A percentile compares a stretch with the other conserved stretches of the same genome.
These are phyloP conservation scores for Butorides virescens DNA, from an alignment of 2,113 vertebrate species.

Conservation along the genomic window DNA sequence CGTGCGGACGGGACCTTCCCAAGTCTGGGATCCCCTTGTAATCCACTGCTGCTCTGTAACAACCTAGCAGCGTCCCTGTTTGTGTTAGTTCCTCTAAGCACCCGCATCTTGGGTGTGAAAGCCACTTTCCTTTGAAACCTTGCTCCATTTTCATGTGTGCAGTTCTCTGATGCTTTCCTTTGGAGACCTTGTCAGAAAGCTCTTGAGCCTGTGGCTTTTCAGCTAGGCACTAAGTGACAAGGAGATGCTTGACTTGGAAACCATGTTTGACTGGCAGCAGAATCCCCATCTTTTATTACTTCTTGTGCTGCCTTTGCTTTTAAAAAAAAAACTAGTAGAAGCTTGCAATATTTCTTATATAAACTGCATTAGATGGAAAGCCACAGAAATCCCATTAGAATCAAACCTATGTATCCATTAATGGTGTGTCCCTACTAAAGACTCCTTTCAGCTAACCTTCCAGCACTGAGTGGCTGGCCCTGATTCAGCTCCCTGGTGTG, in stretches of 20 bases:
- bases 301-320: not conserved
- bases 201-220: not conserved
- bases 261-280: not conserved
- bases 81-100: not conserved
- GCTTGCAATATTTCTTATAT: not conserved
- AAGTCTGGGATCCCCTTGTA: not conserved
- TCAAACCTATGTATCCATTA: not conserved
- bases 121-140: not conserved
- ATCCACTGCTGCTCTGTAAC: not conserved
- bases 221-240: not conserved
- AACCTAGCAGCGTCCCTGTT: not conserved
- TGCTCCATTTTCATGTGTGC: not conserved
- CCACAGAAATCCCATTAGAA: not conserved
- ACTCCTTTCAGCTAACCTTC: not conserved
- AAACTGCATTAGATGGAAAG: not conserved
- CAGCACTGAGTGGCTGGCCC: not conserved
- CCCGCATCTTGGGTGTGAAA: not conserved
- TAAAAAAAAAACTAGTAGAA: not conserved
- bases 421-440: not conserved
- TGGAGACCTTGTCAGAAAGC: not conserved
- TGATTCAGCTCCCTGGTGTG: not conserved
- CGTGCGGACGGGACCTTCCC: accelerated
- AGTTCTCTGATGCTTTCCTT: not conserved
- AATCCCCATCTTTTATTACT: not conserved
- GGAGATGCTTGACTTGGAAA: slow-evolving; percentile 6